Evolutionary conservation across 2,797 vertebrate species (phyloP).

Genomic region (Distichodus sexfasciatus): DNA sequence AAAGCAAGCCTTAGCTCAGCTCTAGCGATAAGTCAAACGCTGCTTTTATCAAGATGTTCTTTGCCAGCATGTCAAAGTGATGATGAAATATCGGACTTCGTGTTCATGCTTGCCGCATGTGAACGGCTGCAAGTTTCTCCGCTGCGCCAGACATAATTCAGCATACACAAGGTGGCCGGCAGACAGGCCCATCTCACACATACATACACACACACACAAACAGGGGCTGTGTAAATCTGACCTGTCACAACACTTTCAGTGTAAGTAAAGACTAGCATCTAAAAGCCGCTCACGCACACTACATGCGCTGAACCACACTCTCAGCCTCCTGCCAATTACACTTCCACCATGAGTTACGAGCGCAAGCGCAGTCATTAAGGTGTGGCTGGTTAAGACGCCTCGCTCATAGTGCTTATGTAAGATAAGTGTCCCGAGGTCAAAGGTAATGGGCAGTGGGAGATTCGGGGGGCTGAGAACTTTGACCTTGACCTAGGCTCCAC

Average conservation of each 20-base stretch:
- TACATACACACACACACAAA: no score
- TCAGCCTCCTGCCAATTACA: constrained; percentile 30
- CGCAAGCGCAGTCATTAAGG: constrained; percentile 43
- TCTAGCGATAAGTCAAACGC: no score
- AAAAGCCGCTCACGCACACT: constrained; percentile 17
- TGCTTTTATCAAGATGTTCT: no score
- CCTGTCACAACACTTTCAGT: constrained; percentile 21
- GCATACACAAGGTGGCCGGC: neutral
- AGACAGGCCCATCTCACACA: neutral
- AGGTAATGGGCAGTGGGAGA: constrained; percentile 44
- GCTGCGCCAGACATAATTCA: neutral
- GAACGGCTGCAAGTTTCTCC: neutral
- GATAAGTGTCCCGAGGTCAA: constrained; percentile 52
- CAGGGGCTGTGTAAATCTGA: constrained; percentile 16
- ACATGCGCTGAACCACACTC: constrained; percentile 6
- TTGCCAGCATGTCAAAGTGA: no score
- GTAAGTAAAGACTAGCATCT: constrained; percentile 31
- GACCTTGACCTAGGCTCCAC: constrained; percentile 49
- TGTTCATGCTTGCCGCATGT: neutral
- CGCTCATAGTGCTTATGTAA: constrained; percentile 48
- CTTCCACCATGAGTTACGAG: constrained; percentile 45
- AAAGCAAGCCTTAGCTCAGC: no score
- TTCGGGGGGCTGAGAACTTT: constrained; percentile 31
- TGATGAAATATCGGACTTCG: no score
- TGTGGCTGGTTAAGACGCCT: constrained; percentile 44